These are phyloP conservation scores for Borostomias antarcticus DNA, from an alignment of 2,797 vertebrate genomes.

Conservation along the genomic window DNA sequence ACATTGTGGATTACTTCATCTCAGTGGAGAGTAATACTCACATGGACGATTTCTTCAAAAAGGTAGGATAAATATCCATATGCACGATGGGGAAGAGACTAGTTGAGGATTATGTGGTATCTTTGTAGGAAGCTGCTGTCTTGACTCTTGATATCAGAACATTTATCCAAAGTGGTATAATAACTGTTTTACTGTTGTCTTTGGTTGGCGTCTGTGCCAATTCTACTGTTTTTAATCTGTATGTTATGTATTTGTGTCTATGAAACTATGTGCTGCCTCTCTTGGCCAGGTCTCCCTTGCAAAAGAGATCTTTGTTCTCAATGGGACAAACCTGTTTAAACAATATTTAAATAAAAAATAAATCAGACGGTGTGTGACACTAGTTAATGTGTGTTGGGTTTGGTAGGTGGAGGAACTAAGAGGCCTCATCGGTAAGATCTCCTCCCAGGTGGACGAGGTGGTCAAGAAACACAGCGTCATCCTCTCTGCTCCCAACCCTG, in stretches of 20 bases:
- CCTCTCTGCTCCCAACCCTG: slow-evolving; percentile 80
- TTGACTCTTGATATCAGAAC: not conserved
- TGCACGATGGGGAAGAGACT: no score
- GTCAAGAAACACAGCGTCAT: slow-evolving; percentile 82
- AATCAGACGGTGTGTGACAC: no score
- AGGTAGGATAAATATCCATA: no score
- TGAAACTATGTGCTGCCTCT: not conserved
- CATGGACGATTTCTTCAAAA: slow-evolving; percentile 86
- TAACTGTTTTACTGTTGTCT: not conserved
- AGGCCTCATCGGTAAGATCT: slow-evolving; percentile 76
- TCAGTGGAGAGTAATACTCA: slow-evolving; percentile 70
- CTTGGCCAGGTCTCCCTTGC: no score
- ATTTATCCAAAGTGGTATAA: no score
- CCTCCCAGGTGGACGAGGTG: slow-evolving; percentile 80
- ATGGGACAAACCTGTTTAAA: no score
- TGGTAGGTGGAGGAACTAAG: slow-evolving; percentile 85
- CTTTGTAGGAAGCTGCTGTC: no score
- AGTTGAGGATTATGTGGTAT: no score
- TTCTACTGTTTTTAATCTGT: no score
- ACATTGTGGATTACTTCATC: slow-evolving; percentile 68
- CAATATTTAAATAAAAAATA: no score
- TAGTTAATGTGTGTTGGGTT: not conserved
- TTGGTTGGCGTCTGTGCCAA: no score
- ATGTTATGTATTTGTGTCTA: not conserved
- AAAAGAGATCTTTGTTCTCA: no score